A percentile compares a stretch with the other conserved stretches of the same genome.
phyloP scores from a whole-genome alignment of 2,113 vertebrate genomes.

The Scytalopus superciliaris region DNA sequence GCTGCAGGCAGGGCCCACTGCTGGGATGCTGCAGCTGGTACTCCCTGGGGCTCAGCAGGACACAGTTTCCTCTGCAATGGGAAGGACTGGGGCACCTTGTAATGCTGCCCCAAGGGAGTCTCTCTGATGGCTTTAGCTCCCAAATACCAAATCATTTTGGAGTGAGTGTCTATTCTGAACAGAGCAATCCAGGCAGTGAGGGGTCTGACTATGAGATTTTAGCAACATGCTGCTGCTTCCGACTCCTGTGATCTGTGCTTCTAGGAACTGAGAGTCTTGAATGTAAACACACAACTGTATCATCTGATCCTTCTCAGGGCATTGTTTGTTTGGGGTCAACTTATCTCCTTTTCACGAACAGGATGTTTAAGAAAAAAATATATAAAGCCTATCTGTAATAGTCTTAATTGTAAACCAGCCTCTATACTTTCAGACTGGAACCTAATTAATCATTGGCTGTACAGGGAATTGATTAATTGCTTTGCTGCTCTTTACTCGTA shows the following conservation, averaged over 20 bases:
- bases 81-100: not conserved
- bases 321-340: constrained; percentile 47
- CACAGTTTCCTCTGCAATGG: rapidly evolving
- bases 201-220: not conserved
- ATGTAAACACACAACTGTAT: constrained; percentile 31
- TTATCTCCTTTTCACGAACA: constrained; percentile 49
- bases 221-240: not conserved
- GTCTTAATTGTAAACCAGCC: constrained; percentile 72
- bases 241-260: not conserved
- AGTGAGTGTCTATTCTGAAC: not conserved
- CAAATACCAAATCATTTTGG: not conserved
- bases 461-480: constrained; percentile 82
- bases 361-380: constrained; percentile 17
- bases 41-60: not conserved
- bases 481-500: constrained; percentile 86
- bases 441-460: constrained; percentile 86
- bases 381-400: constrained; percentile 61
- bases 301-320: constrained; percentile 11
- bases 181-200: not conserved
- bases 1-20: not conserved
- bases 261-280: not conserved
- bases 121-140: not conserved
- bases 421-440: constrained; percentile 72
- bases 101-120: not conserved
- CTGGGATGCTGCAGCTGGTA: not conserved